Evolutionary conservation across 2,797 vertebrate species (phyloP).

Genomic region (Nasua narica): DNA sequence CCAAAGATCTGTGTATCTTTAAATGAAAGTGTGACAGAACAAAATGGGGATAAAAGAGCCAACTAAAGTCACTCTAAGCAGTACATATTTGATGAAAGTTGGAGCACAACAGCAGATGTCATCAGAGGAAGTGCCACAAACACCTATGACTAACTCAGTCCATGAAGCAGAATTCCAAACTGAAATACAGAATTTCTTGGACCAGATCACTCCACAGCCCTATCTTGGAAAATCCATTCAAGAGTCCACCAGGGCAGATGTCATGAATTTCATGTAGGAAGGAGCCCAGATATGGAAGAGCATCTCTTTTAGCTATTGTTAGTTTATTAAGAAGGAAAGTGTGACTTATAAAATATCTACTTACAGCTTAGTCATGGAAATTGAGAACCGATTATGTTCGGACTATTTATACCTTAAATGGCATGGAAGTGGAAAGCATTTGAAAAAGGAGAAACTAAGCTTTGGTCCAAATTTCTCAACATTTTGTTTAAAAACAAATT

Average conservation of each 20-base stretch:
- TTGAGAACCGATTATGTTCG: background rate
- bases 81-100: background rate
- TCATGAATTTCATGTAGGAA: background rate
- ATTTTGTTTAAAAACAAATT: background rate
- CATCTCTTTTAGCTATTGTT: background rate
- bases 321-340: background rate
- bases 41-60: background rate
- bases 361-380: background rate
- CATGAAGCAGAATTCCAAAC: background rate
- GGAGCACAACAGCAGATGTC: background rate
- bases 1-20: background rate
- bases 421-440: background rate
- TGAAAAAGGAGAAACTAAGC: background rate
- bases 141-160: background rate
- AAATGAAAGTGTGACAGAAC: background rate
- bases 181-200: background rate
- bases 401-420: background rate
- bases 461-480: background rate
- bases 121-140: background rate
- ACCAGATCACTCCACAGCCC: no score
- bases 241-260: background rate
- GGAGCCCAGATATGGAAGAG: background rate
- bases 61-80: background rate
- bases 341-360: background rate
- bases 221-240: background rate